phyloP scores from a whole-genome alignment of 2,797 vertebrate genomes.

The Phrynocephalus forsythii region DNA sequence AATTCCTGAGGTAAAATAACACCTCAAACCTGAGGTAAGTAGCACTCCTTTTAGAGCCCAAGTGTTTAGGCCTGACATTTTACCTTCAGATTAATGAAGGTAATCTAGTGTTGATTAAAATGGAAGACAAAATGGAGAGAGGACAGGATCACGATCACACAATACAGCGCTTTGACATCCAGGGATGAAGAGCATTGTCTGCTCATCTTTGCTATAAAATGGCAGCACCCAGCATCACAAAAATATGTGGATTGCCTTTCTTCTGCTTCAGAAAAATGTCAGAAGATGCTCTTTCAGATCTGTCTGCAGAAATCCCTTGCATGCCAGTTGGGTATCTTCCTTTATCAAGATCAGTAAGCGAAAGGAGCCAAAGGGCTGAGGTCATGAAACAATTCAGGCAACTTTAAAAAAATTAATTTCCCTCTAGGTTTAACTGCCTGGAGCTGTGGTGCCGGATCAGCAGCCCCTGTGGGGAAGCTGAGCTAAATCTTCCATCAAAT shows the following conservation, averaged over 20 bases:
- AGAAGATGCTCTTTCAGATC: background rate
- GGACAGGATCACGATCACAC: background rate
- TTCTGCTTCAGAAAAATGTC: background rate
- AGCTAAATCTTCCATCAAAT: conserved; percentile 12
- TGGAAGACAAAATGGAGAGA: background rate
- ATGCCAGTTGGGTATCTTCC: background rate
- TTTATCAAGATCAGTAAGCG: conserved; percentile 1
- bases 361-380: background rate
- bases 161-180: background rate
- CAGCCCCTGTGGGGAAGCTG: background rate
- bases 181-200: background rate
- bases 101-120: background rate
- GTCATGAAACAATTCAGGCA: background rate
- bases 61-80: background rate
- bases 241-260: background rate
- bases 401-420: background rate
- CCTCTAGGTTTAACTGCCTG: background rate
- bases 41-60: background rate
- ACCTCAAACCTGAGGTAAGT: background rate
- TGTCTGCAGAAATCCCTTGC: too few relatives aligned
- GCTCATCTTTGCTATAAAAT: background rate
- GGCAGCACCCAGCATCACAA: too few relatives aligned
- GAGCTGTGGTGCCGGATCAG: background rate
- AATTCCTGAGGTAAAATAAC: background rate
- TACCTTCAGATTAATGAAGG: background rate